A percentile compares a stretch with the other conserved stretches of the same genome.
These are phyloP conservation scores for Oxystoma pomonae DNA, from an alignment of 2,888 invertebrate species.

Conservation along the genomic window DNA sequence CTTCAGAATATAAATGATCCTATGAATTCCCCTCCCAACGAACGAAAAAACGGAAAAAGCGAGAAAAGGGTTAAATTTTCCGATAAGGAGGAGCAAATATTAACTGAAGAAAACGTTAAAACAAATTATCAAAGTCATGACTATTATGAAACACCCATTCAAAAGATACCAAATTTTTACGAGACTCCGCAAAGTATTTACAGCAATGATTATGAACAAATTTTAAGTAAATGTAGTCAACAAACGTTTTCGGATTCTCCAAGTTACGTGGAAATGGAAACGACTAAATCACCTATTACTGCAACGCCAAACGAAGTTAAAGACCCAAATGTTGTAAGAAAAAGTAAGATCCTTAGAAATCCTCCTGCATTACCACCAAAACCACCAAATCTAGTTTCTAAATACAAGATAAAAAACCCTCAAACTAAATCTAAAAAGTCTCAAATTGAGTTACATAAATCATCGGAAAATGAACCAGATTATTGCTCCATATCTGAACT, in stretches of 20 bases:
- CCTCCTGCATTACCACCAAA: constrained; percentile 77
- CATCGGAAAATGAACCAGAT: constrained; percentile 58
- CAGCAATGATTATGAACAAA: constrained; percentile 72
- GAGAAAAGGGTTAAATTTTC: constrained; percentile 46
- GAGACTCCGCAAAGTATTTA: constrained; percentile 68
- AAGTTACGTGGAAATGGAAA: constrained; percentile 60
- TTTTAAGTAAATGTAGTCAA: constrained; percentile 50
- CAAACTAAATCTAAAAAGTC: constrained; percentile 31
- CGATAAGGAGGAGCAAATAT: constrained; percentile 39
- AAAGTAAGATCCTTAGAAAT: constrained; percentile 57
- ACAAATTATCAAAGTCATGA: constrained; percentile 30
- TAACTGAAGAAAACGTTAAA: constrained; percentile 28
- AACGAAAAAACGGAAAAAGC: constrained; percentile 37
- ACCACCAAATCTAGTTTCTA: constrained; percentile 67
- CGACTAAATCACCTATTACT: constrained; percentile 38
- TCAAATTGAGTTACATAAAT: constrained; percentile 31
- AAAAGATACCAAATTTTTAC: constrained; percentile 52
- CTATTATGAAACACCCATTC: constrained; percentile 48
- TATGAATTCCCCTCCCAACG: constrained; percentile 45
- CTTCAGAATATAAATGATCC: constrained; percentile 64
- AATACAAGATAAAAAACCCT: constrained; percentile 52
- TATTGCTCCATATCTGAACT: constrained; percentile 76
- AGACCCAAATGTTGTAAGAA: constrained; percentile 36
- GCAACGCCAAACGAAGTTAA: constrained; percentile 38
- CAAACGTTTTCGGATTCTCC: constrained; percentile 39